A percentile compares a stretch with the other conserved stretches of the same genome.
Conservation (phyloP, 2,797 vertebrate genomes). For the Cossypha heuglini region DNA sequence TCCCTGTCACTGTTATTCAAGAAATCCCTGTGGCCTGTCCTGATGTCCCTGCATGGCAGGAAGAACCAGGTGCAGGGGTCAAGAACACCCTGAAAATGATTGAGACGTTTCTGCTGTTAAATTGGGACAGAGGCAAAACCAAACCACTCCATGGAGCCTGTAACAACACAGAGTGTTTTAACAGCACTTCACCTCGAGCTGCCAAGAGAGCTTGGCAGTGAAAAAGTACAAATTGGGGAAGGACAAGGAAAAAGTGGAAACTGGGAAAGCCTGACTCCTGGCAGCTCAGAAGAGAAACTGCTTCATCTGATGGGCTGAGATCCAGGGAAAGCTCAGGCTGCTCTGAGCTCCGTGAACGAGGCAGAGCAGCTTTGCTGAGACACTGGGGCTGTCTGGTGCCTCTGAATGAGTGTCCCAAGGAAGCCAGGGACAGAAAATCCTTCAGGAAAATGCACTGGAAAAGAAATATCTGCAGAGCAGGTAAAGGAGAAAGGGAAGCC, state of each 20-base stretch:
- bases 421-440: not conserved
- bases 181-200: not conserved
- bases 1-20: not conserved
- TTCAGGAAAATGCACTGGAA: not conserved
- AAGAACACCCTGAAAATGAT: not conserved
- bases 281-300: not conserved
- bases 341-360: fast-evolving
- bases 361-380: not conserved
- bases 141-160: not conserved
- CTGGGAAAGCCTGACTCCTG: constrained; percentile 13
- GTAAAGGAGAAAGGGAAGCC: not conserved
- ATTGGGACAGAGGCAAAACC: not conserved
- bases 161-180: not conserved
- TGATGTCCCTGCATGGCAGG: not conserved
- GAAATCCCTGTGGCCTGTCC: not conserved
- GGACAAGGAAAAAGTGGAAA: not conserved
- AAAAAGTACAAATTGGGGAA: not conserved
- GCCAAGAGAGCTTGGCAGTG: not conserved
- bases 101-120: not conserved
- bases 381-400: fast-evolving
- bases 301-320: constrained; percentile 1
- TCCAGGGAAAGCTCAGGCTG: not conserved
- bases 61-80: not conserved
- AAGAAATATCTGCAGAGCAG: not conserved
- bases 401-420: not conserved